phyloP scores from a whole-genome alignment of 2,888 invertebrate species.

The Dolichopus griseipennis region DNA sequence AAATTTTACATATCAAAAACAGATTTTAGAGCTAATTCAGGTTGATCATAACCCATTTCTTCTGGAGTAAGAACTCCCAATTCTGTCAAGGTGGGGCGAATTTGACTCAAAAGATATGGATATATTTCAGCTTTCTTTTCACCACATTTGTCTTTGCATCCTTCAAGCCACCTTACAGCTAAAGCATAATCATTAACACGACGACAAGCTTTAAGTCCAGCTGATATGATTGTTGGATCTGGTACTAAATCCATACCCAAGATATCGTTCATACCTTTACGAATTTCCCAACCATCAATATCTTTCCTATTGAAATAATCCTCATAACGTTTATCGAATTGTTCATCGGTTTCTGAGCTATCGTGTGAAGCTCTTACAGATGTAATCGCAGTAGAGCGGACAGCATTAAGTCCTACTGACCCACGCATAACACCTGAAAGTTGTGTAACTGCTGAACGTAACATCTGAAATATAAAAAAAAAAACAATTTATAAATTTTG shows the following conservation, averaged over 20 bases:
- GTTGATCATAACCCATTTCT: constrained; percentile 94
- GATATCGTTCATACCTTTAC: constrained; percentile 84
- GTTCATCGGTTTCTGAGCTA: constrained; percentile 67
- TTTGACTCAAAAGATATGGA: constrained; percentile 81
- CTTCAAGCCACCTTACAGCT: constrained; percentile 86
- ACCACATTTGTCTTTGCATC: constrained; percentile 83
- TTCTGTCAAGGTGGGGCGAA: constrained; percentile 85
- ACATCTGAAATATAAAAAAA: constrained; percentile 40
- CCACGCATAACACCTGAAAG: constrained; percentile 40
- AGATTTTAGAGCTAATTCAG: constrained; percentile 77
- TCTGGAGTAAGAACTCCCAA: constrained; percentile 90
- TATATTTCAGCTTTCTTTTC: constrained; percentile 64
- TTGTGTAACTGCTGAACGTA: constrained; percentile 45
- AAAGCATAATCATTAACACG: constrained; percentile 90
- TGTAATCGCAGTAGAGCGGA: constrained; percentile 32
- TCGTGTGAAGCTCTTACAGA: constrained; percentile 43
- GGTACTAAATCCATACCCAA: constrained; percentile 86
- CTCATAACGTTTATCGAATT: constrained; percentile 76
- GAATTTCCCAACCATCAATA: constrained; percentile 91
- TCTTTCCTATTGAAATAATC: constrained; percentile 75
- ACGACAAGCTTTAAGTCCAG: constrained; percentile 84
- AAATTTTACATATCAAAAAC: constrained; percentile 51
- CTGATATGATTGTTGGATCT: constrained; percentile 79
- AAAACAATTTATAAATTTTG: not conserved
- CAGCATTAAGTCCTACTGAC: constrained; percentile 29